Evolutionary conservation across 2,797 vertebrate species (phyloP).

Genomic region (Enteromius thamalakanensis): DNA sequence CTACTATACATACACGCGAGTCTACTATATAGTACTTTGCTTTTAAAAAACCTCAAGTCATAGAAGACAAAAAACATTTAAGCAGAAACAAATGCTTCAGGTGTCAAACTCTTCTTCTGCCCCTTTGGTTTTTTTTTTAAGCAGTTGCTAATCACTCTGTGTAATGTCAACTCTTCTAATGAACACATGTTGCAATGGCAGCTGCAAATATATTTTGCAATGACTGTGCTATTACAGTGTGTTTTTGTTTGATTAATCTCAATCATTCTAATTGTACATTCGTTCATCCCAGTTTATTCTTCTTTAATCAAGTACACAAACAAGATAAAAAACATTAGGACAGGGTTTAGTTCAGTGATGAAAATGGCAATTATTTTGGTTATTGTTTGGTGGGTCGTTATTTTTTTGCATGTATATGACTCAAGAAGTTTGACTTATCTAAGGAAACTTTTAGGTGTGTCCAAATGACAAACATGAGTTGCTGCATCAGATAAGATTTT

Average conservation of each 20-base stretch:
- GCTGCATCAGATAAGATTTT: neutral
- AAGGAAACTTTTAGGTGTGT: neutral
- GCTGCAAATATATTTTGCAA: conserved; percentile 2
- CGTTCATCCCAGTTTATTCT: neutral
- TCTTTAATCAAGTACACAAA: neutral
- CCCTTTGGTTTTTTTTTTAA: too few relatives aligned
- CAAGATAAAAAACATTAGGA: neutral
- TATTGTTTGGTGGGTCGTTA: too few relatives aligned
- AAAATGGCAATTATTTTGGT: neutral
- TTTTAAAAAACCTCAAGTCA: conserved; percentile 52
- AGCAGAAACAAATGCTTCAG: neutral
- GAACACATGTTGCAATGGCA: neutral
- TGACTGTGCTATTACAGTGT: neutral
- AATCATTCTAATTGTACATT: neutral
- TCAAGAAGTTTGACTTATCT: neutral
- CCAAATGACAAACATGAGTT: neutral
- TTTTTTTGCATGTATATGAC: neutral
- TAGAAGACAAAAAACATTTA: neutral
- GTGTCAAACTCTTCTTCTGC: neutral
- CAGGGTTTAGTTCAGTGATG: too few relatives aligned
- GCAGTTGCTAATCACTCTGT: neutral
- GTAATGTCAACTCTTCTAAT: too few relatives aligned
- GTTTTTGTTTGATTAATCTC: neutral
- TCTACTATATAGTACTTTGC: too few relatives aligned
- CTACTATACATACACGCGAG: too few relatives aligned